phyloP scores from a whole-genome alignment of 1,140 invertebrate species.

The Drosophila mauritiana region DNA sequence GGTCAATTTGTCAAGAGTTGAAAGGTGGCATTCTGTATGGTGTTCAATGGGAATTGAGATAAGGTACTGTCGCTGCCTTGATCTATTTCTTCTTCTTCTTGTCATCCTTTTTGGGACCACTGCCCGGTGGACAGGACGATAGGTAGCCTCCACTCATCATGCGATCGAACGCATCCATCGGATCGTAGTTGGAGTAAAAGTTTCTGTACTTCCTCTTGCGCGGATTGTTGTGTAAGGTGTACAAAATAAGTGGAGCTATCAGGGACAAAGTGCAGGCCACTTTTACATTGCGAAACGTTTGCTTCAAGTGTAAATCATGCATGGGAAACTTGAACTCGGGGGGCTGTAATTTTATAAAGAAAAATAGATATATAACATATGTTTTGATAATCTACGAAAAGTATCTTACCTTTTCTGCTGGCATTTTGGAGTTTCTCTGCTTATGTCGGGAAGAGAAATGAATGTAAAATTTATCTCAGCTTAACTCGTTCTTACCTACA shows the following conservation, averaged over 20 bases:
- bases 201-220: constrained; percentile 17
- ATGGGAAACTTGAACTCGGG: constrained; percentile 61
- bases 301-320: constrained; percentile 39
- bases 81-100: constrained; percentile 34
- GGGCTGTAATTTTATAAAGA: neutral
- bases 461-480: neutral
- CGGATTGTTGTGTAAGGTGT: constrained; percentile 39
- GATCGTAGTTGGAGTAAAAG: constrained; percentile 59
- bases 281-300: constrained; percentile 16
- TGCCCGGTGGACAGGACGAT: constrained; percentile 45
- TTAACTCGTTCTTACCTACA: neutral
- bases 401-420: constrained; percentile 18
- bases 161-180: constrained; percentile 54
- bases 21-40: too few species aligned
- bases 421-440: constrained; percentile 12
- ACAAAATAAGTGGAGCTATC: constrained; percentile 4
- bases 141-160: constrained; percentile 61
- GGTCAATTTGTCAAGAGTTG: neutral
- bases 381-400: too few species aligned
- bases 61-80: too few species aligned
- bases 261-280: constrained; percentile 27
- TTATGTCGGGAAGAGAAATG: neutral
- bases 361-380: neutral
- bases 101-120: constrained; percentile 32
- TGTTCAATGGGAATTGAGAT: too few species aligned